These are phyloP conservation scores for Xyrauchen texanus DNA, from an alignment of 2,113 vertebrate species.

Conservation along the genomic window DNA sequence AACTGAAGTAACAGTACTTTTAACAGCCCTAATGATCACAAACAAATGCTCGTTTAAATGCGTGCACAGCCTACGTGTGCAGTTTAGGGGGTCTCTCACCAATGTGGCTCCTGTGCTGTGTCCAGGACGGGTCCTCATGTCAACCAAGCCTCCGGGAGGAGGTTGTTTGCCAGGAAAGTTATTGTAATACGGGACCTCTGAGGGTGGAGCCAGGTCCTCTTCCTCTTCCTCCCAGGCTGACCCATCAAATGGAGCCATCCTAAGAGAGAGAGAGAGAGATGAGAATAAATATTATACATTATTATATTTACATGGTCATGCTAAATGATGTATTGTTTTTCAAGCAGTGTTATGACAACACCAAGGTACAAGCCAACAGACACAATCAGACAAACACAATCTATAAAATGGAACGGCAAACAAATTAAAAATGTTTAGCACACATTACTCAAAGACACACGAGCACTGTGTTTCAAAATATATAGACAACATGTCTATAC, in stretches of 20 bases:
- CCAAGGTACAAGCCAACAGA: background rate
- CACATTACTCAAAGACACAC: too few relatives aligned
- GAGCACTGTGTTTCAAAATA: too few relatives aligned
- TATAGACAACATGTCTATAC: too few relatives aligned
- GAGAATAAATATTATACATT: background rate
- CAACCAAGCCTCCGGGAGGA: slow-evolving; percentile 90
- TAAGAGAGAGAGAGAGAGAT: slow-evolving; percentile 54
- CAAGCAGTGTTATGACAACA: background rate
- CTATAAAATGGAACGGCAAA: background rate
- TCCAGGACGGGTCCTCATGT: slow-evolving; percentile 82
- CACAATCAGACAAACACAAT: background rate
- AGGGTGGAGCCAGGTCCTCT: slow-evolving; percentile 80
- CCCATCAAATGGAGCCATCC: slow-evolving; percentile 95
- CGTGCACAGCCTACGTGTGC: slow-evolving; percentile 20
- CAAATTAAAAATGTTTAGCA: background rate
- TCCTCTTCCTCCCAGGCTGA: slow-evolving; percentile 96
- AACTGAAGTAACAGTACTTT: too few relatives aligned
- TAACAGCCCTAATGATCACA: too few relatives aligned
- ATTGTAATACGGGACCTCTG: slow-evolving; percentile 95
- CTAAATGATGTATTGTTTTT: background rate
- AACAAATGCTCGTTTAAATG: background rate
- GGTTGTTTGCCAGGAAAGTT: slow-evolving; percentile 97
- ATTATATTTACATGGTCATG: background rate
- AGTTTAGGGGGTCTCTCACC: slow-evolving; percentile 68
- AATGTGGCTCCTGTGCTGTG: slow-evolving; percentile 83